A percentile compares a stretch with the other conserved stretches of the same genome.
These are phyloP conservation scores for Lamprotornis superbus DNA, from an alignment of 2,113 vertebrate species.

Conservation along the genomic window DNA sequence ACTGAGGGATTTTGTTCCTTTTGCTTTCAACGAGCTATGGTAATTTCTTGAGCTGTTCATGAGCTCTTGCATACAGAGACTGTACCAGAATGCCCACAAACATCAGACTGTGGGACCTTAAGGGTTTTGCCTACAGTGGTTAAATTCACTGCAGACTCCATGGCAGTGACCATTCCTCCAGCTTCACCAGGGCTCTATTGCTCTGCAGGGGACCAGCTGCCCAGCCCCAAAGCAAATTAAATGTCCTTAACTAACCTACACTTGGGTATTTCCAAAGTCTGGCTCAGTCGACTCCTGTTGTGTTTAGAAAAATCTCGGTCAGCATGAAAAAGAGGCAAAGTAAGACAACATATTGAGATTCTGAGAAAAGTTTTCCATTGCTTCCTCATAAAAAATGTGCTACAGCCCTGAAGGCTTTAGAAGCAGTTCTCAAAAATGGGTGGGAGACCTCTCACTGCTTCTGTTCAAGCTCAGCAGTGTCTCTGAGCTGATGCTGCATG, in stretches of 20 bases:
- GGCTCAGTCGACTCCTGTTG: neutral
- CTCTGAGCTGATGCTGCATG: neutral
- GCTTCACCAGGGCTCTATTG: neutral
- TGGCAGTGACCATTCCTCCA: neutral
- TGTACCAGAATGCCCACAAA: neutral
- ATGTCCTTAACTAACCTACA: neutral
- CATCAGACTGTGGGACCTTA: neutral
- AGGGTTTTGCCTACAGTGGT: neutral
- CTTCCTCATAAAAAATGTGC: neutral
- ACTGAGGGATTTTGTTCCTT: neutral
- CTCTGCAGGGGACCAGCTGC: neutral
- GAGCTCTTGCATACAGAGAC: neutral
- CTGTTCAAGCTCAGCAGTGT: neutral
- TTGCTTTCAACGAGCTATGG: neutral
- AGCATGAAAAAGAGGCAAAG: neutral
- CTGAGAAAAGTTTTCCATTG: neutral
- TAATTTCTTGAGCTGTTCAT: neutral
- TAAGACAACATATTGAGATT: fast-evolving
- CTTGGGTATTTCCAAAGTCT: neutral
- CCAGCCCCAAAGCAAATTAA: neutral
- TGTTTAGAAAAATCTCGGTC: neutral
- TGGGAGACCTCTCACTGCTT: neutral
- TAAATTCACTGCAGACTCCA: neutral
- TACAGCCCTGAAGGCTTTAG: neutral
- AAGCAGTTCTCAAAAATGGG: neutral